Evolutionary conservation across 2,888 invertebrate species (phyloP).

Genomic region (Ramazzottius varieornatus): DNA sequence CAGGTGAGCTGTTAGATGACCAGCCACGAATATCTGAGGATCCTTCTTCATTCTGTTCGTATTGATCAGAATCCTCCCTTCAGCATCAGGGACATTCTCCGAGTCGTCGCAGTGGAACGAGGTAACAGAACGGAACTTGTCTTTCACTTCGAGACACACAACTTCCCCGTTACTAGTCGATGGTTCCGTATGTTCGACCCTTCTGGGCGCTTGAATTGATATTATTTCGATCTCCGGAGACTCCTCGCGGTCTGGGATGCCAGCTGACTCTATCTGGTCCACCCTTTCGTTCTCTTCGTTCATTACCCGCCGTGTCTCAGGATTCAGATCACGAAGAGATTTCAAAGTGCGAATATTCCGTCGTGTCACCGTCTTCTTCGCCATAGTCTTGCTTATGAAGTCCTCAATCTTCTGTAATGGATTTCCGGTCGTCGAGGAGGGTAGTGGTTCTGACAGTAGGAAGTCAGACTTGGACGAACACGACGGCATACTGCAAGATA

Average conservation of each 20-base stretch:
- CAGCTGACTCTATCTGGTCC: background rate
- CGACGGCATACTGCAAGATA: background rate
- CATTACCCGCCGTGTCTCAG: background rate
- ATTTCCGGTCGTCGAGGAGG: no score
- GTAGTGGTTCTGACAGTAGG: no score
- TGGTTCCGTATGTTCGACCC: no score
- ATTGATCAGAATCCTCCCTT: constrained; percentile 70
- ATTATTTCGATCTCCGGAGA: background rate
- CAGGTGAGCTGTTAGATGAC: constrained; percentile 57
- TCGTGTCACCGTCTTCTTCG: background rate
- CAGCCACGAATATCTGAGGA: constrained; percentile 65
- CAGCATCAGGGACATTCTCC: constrained; percentile 64
- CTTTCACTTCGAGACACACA: background rate
- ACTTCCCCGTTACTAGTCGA: background rate
- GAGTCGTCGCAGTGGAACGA: constrained; percentile 67
- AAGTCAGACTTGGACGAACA: no score
- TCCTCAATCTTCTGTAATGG: background rate
- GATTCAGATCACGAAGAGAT: background rate
- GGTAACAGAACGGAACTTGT: background rate
- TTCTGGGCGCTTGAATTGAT: background rate
- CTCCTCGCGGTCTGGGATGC: no score
- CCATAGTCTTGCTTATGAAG: background rate
- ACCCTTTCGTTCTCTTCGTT: background rate
- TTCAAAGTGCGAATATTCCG: background rate
- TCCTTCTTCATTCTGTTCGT: constrained; percentile 72